Base-by-base conservation (phyloP, 2,888 invertebrate genomes). In the Leptinotarsa tumamoca region DNA sequence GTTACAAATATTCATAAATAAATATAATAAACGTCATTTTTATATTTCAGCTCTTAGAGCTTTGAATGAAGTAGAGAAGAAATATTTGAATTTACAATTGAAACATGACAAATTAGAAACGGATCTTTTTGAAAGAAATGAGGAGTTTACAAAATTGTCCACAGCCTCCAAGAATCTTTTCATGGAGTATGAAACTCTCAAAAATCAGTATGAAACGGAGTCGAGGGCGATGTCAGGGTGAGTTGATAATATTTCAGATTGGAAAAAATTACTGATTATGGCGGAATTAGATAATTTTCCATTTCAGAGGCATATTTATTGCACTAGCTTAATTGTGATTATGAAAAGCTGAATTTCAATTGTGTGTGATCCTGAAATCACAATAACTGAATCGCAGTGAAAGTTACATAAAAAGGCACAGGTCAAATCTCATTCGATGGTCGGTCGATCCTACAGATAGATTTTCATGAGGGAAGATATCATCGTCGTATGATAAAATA, bases 191-290 rank as follows among this genome's bases (percentile, higher is more conserved):
- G 94, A 94, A 86, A 93, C 93, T 85, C 89, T 94, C 51, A 93
- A 92, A 86, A 92, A 92, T 85, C 92, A 93, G 87, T 94, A 94
- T 86, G 93, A 94, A 81, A 91, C 94, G 54, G 94, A 95, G 84
- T 91, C 93, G 0, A 92, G 92, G 4, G 93, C 94, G 68, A 93
- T 94, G 93, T 92, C 94, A 80, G 93, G 91, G 92, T 92, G 78
- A 89, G 90, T 77, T 17, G 33, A n/a, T 10, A 0, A 18, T 58
- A 23, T 18, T 58, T 58, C 33, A 23, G 23, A 15, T 14, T 14
- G 21, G 58, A 15, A 23, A 14, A 23, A 17, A 58, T 43, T 43
- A 43, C 43, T 10, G 10, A 43, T 43, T 43, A 13, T 10, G 43
- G 10, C 43, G 3, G 10, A 43, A 43, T 43, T 43, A 43, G 0